Evolutionary conservation across 1,140 invertebrate genomes (phyloP), one percentile per base, ranked within the genome.

Genomic region (Neocloeon triangulifer): DNA sequence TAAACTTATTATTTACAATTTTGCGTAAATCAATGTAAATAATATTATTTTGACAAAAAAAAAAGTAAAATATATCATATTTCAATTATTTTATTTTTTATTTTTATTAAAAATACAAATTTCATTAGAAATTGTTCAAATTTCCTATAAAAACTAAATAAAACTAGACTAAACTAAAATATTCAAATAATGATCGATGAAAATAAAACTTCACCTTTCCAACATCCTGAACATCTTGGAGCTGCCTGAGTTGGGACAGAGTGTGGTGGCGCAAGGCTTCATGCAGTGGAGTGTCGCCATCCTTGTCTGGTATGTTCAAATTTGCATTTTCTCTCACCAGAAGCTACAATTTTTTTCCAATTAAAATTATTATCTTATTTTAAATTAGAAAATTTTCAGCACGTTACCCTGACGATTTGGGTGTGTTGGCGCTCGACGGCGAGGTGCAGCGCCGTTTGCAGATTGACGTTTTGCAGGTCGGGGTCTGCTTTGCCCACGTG

Each of bases 201-300:
- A 30, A 18, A 16, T 23, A 25, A 25, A 8, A 30, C 16, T 36
- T 43, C 41, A 67, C 62, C 56, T 85, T 81, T n/a, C 79, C 80
- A 30, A 91, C 77, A 49, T 92, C 86, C 46, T 86, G 81, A 33
- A 92, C 80, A 50, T 94, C 88, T 54, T 92, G 88, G 15, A 95
- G 57, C 45, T 94, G 86, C 30, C 88, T 63, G 19, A 96, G 58
- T 53, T 95, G 89, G 14, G 86, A 89, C 27, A 95, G 58, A 4
- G 91, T 96, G 55, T 96, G 88, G 57, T 95, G 86, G 12, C 89
- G 64, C 15, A 95, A 58, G 15, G 89, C 89, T 50, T 95, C 89
- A 49, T 96, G 89, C 22, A 95, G 56, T 1, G 88, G 85, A 5
- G 88, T 94, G 51, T 95, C 88, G 12, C 86, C 85, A 47, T 96